A percentile compares a stretch with the other conserved stretches of the same genome.
Conservation (phyloP, 64 coral and sea anemone species). For the Platygyra sinensis region DNA sequence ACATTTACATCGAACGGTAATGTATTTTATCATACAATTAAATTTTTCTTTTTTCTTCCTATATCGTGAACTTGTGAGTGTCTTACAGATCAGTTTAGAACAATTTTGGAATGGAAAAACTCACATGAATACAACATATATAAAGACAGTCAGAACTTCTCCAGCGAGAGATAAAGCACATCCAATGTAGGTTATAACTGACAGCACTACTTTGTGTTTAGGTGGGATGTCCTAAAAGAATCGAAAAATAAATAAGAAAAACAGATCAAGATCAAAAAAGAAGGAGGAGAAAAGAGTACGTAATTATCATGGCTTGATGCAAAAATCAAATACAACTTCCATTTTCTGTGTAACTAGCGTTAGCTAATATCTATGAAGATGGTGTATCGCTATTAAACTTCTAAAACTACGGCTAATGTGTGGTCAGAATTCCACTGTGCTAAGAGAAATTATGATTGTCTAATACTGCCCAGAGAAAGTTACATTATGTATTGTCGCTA, state of each 20-base stretch:
- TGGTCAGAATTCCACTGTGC: too few relatives aligned
- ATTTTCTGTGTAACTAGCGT: neutral
- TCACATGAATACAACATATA: slow-evolving; percentile 61
- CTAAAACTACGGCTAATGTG: too few relatives aligned
- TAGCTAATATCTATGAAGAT: too few relatives aligned
- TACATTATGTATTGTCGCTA: too few relatives aligned
- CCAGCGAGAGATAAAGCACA: slow-evolving; percentile 59
- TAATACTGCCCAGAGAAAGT: too few relatives aligned
- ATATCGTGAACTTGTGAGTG: too few relatives aligned
- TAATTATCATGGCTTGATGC: neutral
- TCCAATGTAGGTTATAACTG: slow-evolving; percentile 73
- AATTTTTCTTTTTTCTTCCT: too few relatives aligned
- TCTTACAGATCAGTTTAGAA: too few relatives aligned
- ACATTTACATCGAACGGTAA: too few relatives aligned
- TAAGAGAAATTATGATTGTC: too few relatives aligned
- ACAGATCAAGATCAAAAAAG: neutral
- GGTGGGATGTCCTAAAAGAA: neutral
- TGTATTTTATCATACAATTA: too few relatives aligned
- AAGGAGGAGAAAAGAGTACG: neutral
- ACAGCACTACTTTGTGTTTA: neutral
- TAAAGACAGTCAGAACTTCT: slow-evolving; percentile 23
- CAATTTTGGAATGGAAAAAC: neutral
- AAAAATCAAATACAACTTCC: neutral
- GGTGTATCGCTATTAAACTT: too few relatives aligned
- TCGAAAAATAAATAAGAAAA: neutral